Percentiles rank a stretch among this genome's conserved stretches.
Evolutionary conservation across 2,797 vertebrate species (phyloP).

Genomic region (Acipenser transmontanus): DNA sequence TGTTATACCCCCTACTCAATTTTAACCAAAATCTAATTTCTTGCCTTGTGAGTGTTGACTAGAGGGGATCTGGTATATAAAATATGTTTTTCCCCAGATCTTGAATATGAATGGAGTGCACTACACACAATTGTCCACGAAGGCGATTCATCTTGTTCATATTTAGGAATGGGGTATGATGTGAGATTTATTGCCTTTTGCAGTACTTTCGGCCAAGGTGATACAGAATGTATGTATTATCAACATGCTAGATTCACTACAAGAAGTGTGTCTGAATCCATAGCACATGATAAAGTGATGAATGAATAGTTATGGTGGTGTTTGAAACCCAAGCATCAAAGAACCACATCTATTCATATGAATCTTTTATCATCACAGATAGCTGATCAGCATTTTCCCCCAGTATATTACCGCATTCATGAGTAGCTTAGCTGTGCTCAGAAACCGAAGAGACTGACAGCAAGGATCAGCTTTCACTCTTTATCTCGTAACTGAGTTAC

Average conservation of each 20-base stretch:
- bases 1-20: no score
- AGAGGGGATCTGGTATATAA: no score
- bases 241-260: not conserved
- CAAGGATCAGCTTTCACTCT: not conserved
- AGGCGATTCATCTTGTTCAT: no score
- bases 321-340: conserved; percentile 3
- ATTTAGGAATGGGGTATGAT: no score
- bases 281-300: conserved; percentile 7
- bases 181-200: no score
- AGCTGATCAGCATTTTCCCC: not conserved
- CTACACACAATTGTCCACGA: no score
- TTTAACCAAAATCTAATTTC: no score
- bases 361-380: not conserved
- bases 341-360: not conserved
- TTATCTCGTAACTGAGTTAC: not conserved
- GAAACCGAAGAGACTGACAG: not conserved
- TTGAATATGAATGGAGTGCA: no score
- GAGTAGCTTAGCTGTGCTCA: not conserved
- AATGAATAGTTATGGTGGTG: not conserved
- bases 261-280: not conserved
- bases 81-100: no score
- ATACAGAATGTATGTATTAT: not conserved
- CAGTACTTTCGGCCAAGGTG: no score
- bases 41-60: no score
- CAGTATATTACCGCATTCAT: conserved; percentile 6